Conservation (phyloP, 2,888 invertebrate species). For the Acleris literana region DNA sequence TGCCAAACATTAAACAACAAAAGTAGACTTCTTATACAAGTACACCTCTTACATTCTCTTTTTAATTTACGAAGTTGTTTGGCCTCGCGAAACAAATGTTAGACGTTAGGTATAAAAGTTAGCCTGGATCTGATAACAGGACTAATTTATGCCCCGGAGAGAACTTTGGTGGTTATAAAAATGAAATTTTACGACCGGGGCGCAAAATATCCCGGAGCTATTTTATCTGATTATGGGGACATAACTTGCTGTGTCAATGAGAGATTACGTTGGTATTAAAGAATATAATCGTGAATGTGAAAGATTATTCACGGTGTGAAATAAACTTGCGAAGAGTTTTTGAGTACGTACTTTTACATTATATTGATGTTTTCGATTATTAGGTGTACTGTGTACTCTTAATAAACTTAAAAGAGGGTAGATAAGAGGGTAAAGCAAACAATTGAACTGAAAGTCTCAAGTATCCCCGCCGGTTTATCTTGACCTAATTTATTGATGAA, state of each 20-base stretch:
- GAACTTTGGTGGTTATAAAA: conserved; percentile 21
- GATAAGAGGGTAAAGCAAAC: no score
- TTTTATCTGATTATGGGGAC: conserved; percentile 8
- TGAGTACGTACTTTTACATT: no score
- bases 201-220: conserved; percentile 9
- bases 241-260: conserved; percentile 5
- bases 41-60: conserved; percentile 6
- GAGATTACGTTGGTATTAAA: background rate
- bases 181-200: conserved; percentile 20
- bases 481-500: no score
- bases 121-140: conserved; percentile 28
- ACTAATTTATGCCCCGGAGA: conserved; percentile 19
- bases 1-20: no score
- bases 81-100: conserved; percentile 15
- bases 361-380: no score
- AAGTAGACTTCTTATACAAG: background rate
- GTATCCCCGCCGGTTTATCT: no score
- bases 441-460: no score
- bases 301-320: no score
- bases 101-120: conserved; percentile 25
- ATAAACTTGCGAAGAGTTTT: no score
- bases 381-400: no score
- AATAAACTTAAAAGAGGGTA: no score
- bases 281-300: no score
- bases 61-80: conserved; percentile 17